Conservation (phyloP, 2,888 invertebrate genomes). For the Yponomeuta cagnagella region DNA sequence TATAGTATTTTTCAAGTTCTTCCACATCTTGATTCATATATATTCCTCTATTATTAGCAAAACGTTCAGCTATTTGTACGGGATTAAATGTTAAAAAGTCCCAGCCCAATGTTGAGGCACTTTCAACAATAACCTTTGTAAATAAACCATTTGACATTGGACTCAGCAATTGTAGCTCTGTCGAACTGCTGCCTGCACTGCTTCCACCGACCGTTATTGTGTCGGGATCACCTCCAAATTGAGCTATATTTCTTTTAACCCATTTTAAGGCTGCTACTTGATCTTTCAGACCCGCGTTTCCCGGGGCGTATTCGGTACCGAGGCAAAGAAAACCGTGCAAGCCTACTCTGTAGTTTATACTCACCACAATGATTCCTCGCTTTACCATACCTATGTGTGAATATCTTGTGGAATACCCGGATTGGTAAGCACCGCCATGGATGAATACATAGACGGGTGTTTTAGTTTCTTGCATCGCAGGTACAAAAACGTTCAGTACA, state of each 20-base stretch:
- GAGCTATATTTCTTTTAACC: constrained; percentile 22
- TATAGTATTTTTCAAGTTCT: constrained; percentile 3
- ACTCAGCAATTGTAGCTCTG: constrained; percentile 21
- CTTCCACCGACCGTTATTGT: constrained; percentile 23
- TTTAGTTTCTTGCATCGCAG: constrained; percentile 18
- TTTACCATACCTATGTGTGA: constrained; percentile 20
- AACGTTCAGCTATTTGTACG: constrained; percentile 20
- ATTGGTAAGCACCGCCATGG: constrained; percentile 21
- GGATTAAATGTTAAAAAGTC: constrained; percentile 20
- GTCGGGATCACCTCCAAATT: constrained; percentile 23
- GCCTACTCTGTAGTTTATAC: constrained; percentile 23
- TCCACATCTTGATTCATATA: constrained; percentile 17
- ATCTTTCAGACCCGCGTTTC: constrained; percentile 24
- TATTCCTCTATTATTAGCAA: constrained; percentile 21
- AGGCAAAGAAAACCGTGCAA: constrained; percentile 24
- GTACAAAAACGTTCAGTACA: constrained; percentile 21
- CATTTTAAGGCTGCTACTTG: constrained; percentile 22
- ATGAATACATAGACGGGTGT: constrained; percentile 23
- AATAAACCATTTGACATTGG: constrained; percentile 22
- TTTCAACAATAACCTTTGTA: constrained; percentile 22
- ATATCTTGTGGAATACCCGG: constrained; percentile 20
- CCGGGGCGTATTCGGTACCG: constrained; percentile 22
- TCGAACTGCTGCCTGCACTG: constrained; percentile 22
- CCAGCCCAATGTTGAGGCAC: constrained; percentile 22
- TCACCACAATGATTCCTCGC: constrained; percentile 22